These are phyloP conservation scores for Morinoia aosen DNA, from an alignment of 2,888 invertebrate species.

Conservation along the genomic window DNA sequence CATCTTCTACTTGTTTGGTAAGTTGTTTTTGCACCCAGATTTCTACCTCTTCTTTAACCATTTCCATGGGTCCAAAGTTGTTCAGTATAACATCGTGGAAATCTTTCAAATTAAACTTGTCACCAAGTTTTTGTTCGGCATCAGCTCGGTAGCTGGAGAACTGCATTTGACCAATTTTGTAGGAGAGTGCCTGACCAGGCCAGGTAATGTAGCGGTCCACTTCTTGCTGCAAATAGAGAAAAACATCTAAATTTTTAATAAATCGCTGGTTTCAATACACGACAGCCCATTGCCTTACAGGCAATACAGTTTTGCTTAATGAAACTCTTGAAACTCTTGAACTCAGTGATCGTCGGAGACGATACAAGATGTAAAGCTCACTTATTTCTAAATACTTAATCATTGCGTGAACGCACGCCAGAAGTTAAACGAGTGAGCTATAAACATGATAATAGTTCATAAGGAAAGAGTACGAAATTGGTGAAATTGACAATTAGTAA, in stretches of 20 bases:
- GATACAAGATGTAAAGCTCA: too few species aligned
- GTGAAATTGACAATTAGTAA: too few species aligned
- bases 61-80: conserved; percentile 69
- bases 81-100: conserved; percentile 69
- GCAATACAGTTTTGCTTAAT: too few species aligned
- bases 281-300: too few species aligned
- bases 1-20: neutral
- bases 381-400: too few species aligned
- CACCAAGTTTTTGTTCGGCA: conserved; percentile 69
- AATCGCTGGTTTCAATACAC: too few species aligned
- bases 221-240: conserved; percentile 67
- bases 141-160: conserved; percentile 69
- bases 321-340: too few species aligned
- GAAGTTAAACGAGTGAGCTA: too few species aligned
- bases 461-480: too few species aligned
- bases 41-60: conserved; percentile 68
- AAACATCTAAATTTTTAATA: neutral
- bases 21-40: neutral
- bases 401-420: too few species aligned
- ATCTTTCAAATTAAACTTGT: conserved; percentile 69
- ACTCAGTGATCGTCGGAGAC: too few species aligned
- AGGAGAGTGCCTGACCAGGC: conserved; percentile 71
- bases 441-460: too few species aligned
- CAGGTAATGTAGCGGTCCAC: conserved; percentile 71
- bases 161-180: conserved; percentile 70